A percentile compares a stretch with the other conserved stretches of the same genome.
These are phyloP conservation scores for Anomalospiza imberbis DNA, from an alignment of 2,797 vertebrate species.

Conservation along the genomic window DNA sequence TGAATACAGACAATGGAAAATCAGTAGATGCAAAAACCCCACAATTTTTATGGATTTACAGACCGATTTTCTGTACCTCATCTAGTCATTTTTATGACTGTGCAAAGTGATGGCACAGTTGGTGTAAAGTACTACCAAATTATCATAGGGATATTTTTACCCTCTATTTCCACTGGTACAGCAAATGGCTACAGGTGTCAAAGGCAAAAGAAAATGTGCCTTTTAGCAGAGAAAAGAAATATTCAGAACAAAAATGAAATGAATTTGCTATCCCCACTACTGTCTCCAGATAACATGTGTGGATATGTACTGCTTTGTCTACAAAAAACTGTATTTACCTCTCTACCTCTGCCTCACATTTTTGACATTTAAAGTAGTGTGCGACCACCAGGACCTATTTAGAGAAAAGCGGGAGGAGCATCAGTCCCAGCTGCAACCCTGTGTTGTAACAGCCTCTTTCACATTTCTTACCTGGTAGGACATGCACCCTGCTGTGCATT, in stretches of 20 bases:
- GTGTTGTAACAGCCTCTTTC: not conserved
- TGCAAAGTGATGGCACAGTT: conserved; percentile 7
- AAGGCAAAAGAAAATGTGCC: not conserved
- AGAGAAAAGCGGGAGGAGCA: not conserved
- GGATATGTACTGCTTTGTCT: not conserved
- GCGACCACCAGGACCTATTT: not conserved
- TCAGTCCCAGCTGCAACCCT: not conserved
- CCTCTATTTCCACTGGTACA: not conserved
- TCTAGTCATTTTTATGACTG: conserved; percentile 20
- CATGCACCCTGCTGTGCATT: not conserved
- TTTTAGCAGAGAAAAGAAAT: not conserved
- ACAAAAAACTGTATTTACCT: not conserved
- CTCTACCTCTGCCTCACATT: not conserved
- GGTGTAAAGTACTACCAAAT: not conserved
- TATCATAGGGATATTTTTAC: conserved; percentile 37
- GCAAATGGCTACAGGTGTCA: conserved; percentile 16
- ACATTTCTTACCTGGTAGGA: not conserved
- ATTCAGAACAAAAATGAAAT: not conserved
- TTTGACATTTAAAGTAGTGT: not conserved
- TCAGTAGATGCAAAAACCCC: conserved; percentile 41
- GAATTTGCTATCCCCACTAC: not conserved
- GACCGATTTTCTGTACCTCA: conserved; percentile 47
- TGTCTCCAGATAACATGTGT: not conserved
- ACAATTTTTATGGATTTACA: conserved; percentile 23
- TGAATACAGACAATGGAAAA: conserved; percentile 53